A percentile compares a stretch with the other conserved stretches of the same genome.
Evolutionary conservation across 2,888 invertebrate species (phyloP).

Genomic region (Eucera pruinosa): DNA sequence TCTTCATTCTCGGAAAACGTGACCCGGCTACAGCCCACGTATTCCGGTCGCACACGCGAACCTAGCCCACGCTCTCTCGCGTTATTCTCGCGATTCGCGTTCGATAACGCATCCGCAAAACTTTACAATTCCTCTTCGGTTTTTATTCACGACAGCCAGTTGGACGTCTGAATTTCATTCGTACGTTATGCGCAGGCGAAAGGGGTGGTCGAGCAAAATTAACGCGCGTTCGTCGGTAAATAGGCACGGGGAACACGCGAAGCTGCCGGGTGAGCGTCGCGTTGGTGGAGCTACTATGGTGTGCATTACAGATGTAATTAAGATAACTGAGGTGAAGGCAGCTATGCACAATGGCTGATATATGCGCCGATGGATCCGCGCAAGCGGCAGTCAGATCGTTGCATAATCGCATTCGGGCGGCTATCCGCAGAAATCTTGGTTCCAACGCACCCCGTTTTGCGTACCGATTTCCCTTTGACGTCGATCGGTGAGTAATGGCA

Average conservation of each 20-base stretch:
- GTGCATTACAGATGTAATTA: constrained; percentile 84
- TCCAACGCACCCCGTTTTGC: constrained; percentile 53
- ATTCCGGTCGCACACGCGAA: constrained; percentile 12
- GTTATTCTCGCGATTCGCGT: neutral
- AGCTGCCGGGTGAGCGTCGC: constrained; percentile 38
- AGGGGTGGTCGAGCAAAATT: constrained; percentile 34
- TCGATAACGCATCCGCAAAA: neutral
- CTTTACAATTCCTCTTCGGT: neutral
- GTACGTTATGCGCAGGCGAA: too few species aligned
- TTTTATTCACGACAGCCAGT: too few species aligned
- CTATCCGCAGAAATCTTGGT: constrained; percentile 75
- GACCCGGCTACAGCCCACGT: constrained; percentile 8
- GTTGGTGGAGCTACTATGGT: constrained; percentile 75
- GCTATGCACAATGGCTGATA: constrained; percentile 82
- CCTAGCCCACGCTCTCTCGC: constrained; percentile 2
- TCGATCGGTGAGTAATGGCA: constrained; percentile 48
- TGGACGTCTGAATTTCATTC: too few species aligned
- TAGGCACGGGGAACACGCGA: constrained; percentile 63
- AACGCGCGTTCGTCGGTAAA: constrained; percentile 52
- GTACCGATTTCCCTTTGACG: constrained; percentile 52
- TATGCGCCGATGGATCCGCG: constrained; percentile 75
- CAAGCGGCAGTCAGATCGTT: constrained; percentile 64
- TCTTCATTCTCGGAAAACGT: constrained; percentile 12
- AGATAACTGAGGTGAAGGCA: constrained; percentile 83
- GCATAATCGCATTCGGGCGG: constrained; percentile 71